A percentile compares a stretch with the other conserved stretches of the same genome.
phyloP scores from a whole-genome alignment of 2,113 vertebrate species.

The Butorides virescens region DNA sequence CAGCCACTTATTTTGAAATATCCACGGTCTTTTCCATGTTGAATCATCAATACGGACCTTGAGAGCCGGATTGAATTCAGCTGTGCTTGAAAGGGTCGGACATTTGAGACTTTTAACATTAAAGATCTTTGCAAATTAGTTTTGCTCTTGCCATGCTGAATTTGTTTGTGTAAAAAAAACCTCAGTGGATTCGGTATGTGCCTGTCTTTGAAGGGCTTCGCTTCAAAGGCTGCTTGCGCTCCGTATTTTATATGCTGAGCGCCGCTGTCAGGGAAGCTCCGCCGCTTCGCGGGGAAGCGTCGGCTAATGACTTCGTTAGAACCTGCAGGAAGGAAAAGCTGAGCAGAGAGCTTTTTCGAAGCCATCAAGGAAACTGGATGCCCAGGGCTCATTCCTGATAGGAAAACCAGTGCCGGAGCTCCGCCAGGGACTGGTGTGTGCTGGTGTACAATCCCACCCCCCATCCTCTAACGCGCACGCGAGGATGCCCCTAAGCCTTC shows the following conservation, averaged over 20 bases:
- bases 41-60: neutral
- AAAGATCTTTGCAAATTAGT: slow-evolving; percentile 36
- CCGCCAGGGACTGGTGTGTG: accelerated
- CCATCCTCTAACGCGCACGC: accelerated
- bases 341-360: neutral
- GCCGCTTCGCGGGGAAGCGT: neutral
- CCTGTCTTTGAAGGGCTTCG: slow-evolving; percentile 4
- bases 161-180: slow-evolving; percentile 32
- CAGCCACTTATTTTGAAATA: neutral
- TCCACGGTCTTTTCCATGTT: neutral
- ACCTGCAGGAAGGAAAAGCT: neutral
- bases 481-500: neutral
- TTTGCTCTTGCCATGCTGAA: slow-evolving; percentile 21
- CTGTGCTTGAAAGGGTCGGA: neutral
- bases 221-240: slow-evolving; percentile 11
- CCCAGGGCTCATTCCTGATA: neutral
- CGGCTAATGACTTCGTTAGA: neutral
- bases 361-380: neutral
- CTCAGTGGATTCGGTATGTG: slow-evolving; percentile 8
- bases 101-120: neutral
- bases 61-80: neutral
- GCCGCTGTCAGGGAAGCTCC: neutral
- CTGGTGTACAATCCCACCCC: neutral
- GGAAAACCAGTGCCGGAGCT: neutral
- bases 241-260: neutral